Conservation (phyloP, 1,140 invertebrate species). For the Telenomus remus region DNA sequence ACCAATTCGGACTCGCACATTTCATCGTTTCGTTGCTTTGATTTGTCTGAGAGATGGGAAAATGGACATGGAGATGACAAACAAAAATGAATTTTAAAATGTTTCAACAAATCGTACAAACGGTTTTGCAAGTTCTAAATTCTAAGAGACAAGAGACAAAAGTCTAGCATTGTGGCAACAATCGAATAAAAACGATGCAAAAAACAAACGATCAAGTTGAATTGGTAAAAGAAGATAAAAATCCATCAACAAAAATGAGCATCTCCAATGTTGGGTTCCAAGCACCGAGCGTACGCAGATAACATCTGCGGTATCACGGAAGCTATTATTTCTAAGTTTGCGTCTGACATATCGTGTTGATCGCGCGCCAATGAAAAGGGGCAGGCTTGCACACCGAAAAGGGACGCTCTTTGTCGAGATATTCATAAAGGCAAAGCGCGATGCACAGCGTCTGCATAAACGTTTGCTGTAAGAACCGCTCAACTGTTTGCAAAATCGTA, state of each 20-base stretch:
- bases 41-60: too few relatives aligned
- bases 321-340: slow-evolving; percentile 36
- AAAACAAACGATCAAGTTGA: too few relatives aligned
- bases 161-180: too few relatives aligned
- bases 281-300: slow-evolving; percentile 42
- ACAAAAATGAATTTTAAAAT: too few relatives aligned
- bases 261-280: slow-evolving; percentile 34
- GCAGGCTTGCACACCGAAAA: slow-evolving; percentile 42
- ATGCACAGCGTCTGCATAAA: slow-evolving; percentile 43
- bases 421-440: slow-evolving; percentile 43
- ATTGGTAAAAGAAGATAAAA: too few relatives aligned
- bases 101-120: too few relatives aligned
- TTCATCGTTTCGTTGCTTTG: too few relatives aligned
- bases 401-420: slow-evolving; percentile 35
- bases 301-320: slow-evolving; percentile 20
- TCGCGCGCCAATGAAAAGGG: slow-evolving; percentile 28
- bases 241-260: slow-evolving; percentile 11
- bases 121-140: too few relatives aligned
- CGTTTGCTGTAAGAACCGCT: slow-evolving; percentile 32
- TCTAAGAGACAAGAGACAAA: too few relatives aligned
- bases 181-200: too few relatives aligned
- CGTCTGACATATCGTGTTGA: slow-evolving; percentile 35
- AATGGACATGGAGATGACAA: too few relatives aligned
- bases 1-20: too few relatives aligned
- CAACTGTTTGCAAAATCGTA: slow-evolving; percentile 42